These are phyloP conservation scores for Tauraco hartlaubi DNA, from an alignment of 2,797 vertebrate genomes.

Conservation along the genomic window DNA sequence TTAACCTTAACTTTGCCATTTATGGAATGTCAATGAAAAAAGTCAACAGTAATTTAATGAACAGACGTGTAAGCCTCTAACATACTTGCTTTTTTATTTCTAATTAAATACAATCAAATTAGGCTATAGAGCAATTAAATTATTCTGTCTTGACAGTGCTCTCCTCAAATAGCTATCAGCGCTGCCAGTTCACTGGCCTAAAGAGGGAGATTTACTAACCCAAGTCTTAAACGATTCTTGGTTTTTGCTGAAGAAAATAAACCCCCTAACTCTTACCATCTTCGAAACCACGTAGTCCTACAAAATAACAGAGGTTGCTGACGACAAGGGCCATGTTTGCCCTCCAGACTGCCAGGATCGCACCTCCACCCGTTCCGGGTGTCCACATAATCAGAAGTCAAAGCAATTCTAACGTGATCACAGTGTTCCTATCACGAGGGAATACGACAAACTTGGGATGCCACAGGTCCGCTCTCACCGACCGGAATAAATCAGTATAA, in stretches of 20 bases:
- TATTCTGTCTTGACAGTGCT: slow-evolving; percentile 6
- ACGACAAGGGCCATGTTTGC: not conserved
- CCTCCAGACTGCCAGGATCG: not conserved
- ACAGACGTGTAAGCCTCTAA: not conserved
- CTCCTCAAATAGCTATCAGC: not conserved
- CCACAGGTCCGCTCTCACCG: not conserved
- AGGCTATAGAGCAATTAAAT: slow-evolving; percentile 38
- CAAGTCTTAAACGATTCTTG: not conserved
- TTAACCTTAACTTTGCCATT: slow-evolving; percentile 68
- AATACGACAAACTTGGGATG: not conserved
- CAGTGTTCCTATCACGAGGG: not conserved
- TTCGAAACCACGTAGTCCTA: not conserved
- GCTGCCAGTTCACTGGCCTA: not conserved
- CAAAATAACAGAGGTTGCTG: not conserved
- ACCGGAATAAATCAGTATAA: not conserved
- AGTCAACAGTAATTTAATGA: slow-evolving; percentile 67
- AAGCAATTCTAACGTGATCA: not conserved
- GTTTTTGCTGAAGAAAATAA: not conserved
- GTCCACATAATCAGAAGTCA: not conserved
- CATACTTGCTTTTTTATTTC: slow-evolving; percentile 35
- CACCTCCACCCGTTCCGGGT: not conserved
- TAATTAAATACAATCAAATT: slow-evolving; percentile 52
- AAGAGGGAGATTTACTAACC: not conserved
- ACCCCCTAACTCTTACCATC: not conserved
- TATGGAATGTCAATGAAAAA: slow-evolving; percentile 68